Evolutionary conservation across 2,888 invertebrate genomes (phyloP).

Genomic region (Melanargia galathea): DNA sequence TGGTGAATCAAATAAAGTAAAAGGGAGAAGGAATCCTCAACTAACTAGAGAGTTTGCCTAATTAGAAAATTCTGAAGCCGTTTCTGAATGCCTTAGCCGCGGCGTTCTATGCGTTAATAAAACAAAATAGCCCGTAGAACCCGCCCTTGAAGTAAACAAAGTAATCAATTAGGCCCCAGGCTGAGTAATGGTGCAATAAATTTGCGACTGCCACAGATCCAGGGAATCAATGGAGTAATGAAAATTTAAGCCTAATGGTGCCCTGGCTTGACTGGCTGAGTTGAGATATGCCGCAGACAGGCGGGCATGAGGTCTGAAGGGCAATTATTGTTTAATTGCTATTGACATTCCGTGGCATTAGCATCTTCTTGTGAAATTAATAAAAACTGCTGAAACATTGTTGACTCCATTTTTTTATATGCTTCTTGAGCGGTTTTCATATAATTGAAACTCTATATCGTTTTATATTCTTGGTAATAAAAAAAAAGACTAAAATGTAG

Average conservation of each 20-base stretch:
- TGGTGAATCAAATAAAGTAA: background rate
- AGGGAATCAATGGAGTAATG: constrained; percentile 44
- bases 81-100: constrained; percentile 5
- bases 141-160: constrained; percentile 47
- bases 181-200: constrained; percentile 51
- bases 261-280: constrained; percentile 18
- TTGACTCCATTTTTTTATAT: too few relatives aligned
- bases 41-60: constrained; percentile 3
- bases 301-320: constrained; percentile 16
- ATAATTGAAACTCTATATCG: too few relatives aligned
- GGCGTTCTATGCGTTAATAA: constrained; percentile 21
- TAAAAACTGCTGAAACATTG: background rate
- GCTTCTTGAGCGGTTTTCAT: too few relatives aligned
- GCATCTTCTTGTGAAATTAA: background rate
- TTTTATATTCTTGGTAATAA: too few relatives aligned
- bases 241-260: constrained; percentile 43
- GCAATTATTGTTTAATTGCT: constrained; percentile 19
- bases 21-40: background rate
- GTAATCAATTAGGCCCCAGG: constrained; percentile 48
- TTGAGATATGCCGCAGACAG: constrained; percentile 16
- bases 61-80: constrained; percentile 20
- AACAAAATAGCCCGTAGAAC: constrained; percentile 30
- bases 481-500: too few relatives aligned
- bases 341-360: constrained; percentile 1
- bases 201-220: constrained; percentile 43